Evolutionary conservation across 2,113 vertebrate genomes (phyloP).

Genomic region (Urocolius indicus): DNA sequence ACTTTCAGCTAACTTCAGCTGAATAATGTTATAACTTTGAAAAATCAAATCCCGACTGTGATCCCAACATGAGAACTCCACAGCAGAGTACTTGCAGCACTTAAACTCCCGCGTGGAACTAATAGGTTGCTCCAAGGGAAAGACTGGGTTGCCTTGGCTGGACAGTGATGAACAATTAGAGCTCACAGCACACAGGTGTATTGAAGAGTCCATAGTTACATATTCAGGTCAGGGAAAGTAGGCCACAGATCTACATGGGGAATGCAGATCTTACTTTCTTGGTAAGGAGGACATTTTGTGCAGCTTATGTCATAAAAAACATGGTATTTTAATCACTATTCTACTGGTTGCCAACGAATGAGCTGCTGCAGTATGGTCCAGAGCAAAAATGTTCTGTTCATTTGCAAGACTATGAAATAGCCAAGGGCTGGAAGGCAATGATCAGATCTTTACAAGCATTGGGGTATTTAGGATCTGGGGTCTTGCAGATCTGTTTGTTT

Average conservation of each 20-base stretch:
- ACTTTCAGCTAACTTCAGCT: background rate
- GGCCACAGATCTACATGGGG: background rate
- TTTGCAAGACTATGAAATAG: background rate
- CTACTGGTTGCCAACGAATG: background rate
- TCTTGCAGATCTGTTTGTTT: background rate
- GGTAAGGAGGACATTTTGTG: background rate
- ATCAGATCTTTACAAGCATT: background rate
- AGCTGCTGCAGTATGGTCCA: background rate
- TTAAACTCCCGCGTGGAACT: background rate
- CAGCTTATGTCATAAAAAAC: background rate
- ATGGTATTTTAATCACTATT: background rate
- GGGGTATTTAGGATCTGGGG: background rate
- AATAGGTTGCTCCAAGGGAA: background rate
- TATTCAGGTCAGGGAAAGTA: constrained; percentile 45
- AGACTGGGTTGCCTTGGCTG: background rate
- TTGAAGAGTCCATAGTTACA: background rate
- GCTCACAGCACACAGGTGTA: background rate
- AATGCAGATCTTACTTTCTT: background rate
- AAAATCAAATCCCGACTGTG: background rate
- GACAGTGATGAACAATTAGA: constrained; percentile 23
- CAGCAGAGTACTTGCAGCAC: background rate
- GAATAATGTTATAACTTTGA: background rate
- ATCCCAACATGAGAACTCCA: background rate
- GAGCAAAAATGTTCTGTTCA: background rate
- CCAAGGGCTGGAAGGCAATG: background rate